A percentile compares a stretch with the other conserved stretches of the same genome.
Conservation (phyloP, 1,140 invertebrate genomes). For the Penaeus vannamei region DNA sequence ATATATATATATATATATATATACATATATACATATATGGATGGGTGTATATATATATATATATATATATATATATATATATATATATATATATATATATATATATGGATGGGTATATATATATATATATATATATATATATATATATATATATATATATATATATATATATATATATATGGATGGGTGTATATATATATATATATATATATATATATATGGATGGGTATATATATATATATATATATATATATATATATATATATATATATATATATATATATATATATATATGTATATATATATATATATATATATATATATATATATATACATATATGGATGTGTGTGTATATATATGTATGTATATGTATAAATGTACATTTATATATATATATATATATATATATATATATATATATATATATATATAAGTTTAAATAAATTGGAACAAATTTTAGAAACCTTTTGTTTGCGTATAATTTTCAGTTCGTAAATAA, state of each 20-base stretch:
- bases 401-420: slow-evolving; percentile 13
- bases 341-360: not conserved
- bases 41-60: not conserved
- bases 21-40: not conserved
- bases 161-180: slow-evolving; percentile 13
- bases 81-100: no score
- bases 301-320: not conserved
- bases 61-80: not conserved
- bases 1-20: slow-evolving; percentile 28
- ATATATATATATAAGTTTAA: not conserved
- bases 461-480: no score
- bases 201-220: no score
- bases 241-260: not conserved
- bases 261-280: not conserved
- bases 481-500: no score
- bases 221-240: no score
- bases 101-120: no score
- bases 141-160: not conserved
- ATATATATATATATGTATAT: not conserved
- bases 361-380: not conserved
- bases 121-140: not conserved
- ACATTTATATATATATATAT: slow-evolving; percentile 1
- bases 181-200: no score
- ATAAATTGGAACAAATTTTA: no score
- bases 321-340: no score